phyloP scores from a whole-genome alignment of 2,113 vertebrate species.

The Peromyscus maniculatus region DNA sequence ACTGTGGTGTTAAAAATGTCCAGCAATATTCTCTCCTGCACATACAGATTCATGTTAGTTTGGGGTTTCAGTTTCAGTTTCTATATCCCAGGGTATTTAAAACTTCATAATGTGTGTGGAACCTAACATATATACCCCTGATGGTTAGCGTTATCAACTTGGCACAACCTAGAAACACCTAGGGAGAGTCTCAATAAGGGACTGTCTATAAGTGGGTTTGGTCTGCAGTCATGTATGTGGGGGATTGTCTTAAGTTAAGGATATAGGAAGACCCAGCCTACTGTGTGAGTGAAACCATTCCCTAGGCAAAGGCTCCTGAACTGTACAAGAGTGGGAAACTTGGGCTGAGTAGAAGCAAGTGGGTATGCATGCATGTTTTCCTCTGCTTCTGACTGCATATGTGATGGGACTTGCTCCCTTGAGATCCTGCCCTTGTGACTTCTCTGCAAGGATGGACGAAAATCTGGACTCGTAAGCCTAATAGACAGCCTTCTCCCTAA shows the following conservation, averaged over 20 bases:
- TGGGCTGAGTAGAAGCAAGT: neutral
- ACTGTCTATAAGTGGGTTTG: neutral
- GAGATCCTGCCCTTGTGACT: neutral
- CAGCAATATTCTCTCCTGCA: neutral
- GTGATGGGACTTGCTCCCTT: neutral
- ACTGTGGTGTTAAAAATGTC: neutral
- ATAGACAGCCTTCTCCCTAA: neutral
- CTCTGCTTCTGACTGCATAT: neutral
- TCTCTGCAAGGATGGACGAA: neutral
- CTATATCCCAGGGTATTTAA: conserved; percentile 18
- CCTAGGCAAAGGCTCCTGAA: neutral
- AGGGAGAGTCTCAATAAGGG: neutral
- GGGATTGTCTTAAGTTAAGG: neutral
- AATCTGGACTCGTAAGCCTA: neutral
- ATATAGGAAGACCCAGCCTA: neutral
- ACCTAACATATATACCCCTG: neutral
- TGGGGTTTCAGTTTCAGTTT: conserved; percentile 20
- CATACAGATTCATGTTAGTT: neutral
- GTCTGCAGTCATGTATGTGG: too few species aligned
- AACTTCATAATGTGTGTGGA: neutral
- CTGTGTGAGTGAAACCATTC: neutral
- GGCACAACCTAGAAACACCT: neutral
- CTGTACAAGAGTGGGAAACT: neutral
- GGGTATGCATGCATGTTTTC: accelerated
- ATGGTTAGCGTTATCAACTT: neutral